Percentiles rank a stretch among this genome's conserved stretches.
phyloP scores from a whole-genome alignment of 2,113 vertebrate genomes.

The Siniperca chuatsi region DNA sequence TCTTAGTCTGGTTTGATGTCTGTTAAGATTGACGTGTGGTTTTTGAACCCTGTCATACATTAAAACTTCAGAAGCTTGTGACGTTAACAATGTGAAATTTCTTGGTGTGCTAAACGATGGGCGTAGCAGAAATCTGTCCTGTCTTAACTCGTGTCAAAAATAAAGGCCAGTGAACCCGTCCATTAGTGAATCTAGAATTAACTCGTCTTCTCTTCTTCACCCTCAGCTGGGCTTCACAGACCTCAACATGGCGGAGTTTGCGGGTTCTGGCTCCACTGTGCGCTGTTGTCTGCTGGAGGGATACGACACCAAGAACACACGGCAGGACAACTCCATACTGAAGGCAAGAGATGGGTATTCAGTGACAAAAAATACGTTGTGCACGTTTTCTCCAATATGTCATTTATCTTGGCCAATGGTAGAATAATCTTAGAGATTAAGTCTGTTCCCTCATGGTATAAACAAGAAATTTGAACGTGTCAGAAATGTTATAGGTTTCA shows the following conservation, averaged over 20 bases:
- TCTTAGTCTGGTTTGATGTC: neutral
- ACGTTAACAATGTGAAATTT: neutral
- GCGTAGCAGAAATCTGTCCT: slow-evolving; percentile 12
- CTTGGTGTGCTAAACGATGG: slow-evolving; percentile 27
- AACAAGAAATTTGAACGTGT: neutral
- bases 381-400: neutral
- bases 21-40: neutral
- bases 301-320: slow-evolving; percentile 98
- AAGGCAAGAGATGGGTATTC: slow-evolving; percentile 84
- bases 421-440: neutral
- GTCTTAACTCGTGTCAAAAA: slow-evolving; percentile 15
- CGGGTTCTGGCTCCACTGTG: slow-evolving; percentile 94
- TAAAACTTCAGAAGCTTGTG: slow-evolving; percentile 13
- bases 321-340: slow-evolving; percentile 99
- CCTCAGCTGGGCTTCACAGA: slow-evolving; percentile 96
- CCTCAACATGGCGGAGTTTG: slow-evolving; percentile 98
- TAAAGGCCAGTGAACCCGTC: neutral
- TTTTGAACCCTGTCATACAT: slow-evolving; percentile 28
- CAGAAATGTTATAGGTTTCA: neutral
- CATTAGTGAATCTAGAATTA: slow-evolving; percentile 23
- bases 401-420: neutral
- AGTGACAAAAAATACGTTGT: neutral
- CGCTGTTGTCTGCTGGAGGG: slow-evolving; percentile 98
- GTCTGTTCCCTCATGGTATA: neutral
- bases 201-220: neutral